These are phyloP conservation scores for Drosophila pegasa DNA, from an alignment of 2,888 invertebrate genomes.

Conservation along the genomic window DNA sequence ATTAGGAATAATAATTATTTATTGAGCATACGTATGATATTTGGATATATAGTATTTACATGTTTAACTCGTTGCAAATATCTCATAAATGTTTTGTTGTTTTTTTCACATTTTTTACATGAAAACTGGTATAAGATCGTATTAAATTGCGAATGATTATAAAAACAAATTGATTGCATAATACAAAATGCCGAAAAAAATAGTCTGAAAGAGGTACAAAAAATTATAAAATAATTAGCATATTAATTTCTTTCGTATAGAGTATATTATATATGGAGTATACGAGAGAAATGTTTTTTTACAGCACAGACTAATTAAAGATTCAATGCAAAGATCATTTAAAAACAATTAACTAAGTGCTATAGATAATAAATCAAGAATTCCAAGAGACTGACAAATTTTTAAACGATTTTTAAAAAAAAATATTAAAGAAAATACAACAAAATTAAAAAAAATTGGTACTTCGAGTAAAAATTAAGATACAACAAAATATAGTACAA, in stretches of 20 bases:
- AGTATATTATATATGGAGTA: neutral
- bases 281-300: neutral
- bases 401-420: neutral
- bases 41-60: conserved; percentile 57
- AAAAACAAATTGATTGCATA: conserved; percentile 66
- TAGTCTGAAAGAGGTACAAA: conserved; percentile 13
- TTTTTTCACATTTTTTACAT: conserved; percentile 5
- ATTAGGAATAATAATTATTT: conserved; percentile 62
- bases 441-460: neutral
- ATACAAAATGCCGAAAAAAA: conserved; percentile 26
- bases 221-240: conserved; percentile 27
- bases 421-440: neutral
- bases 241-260: conserved; percentile 10
- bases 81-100: neutral
- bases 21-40: conserved; percentile 19
- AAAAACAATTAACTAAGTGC: conserved; percentile 1
- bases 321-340: conserved; percentile 1
- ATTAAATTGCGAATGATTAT: conserved; percentile 34
- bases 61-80: conserved; percentile 56
- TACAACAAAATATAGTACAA: too few relatives aligned
- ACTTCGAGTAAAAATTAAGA: too few relatives aligned
- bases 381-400: neutral
- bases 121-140: conserved; percentile 31
- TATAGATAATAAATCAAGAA: neutral
- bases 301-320: neutral